These are phyloP conservation scores for Hypsopygia costalis DNA, from an alignment of 2,888 invertebrate genomes.

Conservation along the genomic window DNA sequence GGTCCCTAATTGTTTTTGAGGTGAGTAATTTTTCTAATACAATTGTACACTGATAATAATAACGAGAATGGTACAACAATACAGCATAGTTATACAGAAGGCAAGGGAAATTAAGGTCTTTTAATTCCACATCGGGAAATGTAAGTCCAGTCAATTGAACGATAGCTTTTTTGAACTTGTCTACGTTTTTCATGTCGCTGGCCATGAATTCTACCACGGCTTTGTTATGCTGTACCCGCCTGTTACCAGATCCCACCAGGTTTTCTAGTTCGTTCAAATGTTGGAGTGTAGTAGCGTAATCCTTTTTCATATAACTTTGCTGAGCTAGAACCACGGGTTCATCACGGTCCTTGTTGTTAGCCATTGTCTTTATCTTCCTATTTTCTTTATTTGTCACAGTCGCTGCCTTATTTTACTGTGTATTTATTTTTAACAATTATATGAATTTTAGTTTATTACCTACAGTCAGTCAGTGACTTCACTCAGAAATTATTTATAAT, in stretches of 20 bases:
- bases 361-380: too few relatives aligned
- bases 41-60: constrained; percentile 84
- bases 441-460: too few relatives aligned
- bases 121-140: constrained; percentile 62
- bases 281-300: constrained; percentile 81
- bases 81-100: constrained; percentile 90
- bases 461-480: too few relatives aligned
- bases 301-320: constrained; percentile 82
- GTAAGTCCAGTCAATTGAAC: constrained; percentile 80
- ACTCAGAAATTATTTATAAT: too few relatives aligned
- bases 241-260: constrained; percentile 81
- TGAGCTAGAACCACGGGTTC: constrained; percentile 82
- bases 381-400: too few relatives aligned
- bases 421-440: too few relatives aligned
- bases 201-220: constrained; percentile 91
- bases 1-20: constrained; percentile 58
- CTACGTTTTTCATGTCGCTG: constrained; percentile 86
- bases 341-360: constrained; percentile 48
- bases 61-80: constrained; percentile 86
- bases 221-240: constrained; percentile 90
- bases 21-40: constrained; percentile 59
- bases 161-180: constrained; percentile 85
- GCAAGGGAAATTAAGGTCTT: constrained; percentile 54
- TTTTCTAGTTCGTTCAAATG: constrained; percentile 84
- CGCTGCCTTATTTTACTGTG: too few relatives aligned